Percentiles rank a stretch among this genome's conserved stretches.
Evolutionary conservation across 2,888 invertebrate species (phyloP).

Genomic region (Drosophila phalerata): DNA sequence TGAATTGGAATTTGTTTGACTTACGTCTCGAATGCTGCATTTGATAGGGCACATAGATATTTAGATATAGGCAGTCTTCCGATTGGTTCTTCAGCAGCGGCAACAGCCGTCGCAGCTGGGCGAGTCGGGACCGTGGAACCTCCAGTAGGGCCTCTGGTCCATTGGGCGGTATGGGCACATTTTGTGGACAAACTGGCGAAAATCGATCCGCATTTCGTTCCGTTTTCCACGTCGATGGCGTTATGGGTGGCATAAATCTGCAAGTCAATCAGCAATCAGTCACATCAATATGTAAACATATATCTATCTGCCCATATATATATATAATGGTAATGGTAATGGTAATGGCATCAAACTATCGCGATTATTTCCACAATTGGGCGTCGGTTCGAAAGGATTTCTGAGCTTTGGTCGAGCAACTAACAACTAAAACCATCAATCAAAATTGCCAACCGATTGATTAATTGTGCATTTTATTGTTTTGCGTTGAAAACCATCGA

Average conservation of each 20-base stretch:
- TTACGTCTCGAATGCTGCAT: slow-evolving; percentile 74
- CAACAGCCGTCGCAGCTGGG: slow-evolving; percentile 93
- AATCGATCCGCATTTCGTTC: slow-evolving; percentile 92
- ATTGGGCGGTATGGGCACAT: slow-evolving; percentile 88
- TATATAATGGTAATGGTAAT: slow-evolving; percentile 31
- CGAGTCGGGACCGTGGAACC: slow-evolving; percentile 93
- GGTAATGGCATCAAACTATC: slow-evolving; percentile 49
- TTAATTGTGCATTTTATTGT: slow-evolving; percentile 80
- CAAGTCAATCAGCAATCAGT: slow-evolving; percentile 43
- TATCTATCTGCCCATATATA: slow-evolving; percentile 12
- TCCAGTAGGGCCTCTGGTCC: slow-evolving; percentile 87
- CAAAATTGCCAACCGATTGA: slow-evolving; percentile 68
- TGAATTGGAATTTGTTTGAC: slow-evolving; percentile 31
- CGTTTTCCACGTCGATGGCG: slow-evolving; percentile 94
- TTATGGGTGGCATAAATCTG: slow-evolving; percentile 97
- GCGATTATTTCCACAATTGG: slow-evolving; percentile 36
- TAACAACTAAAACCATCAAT: slow-evolving; percentile 68
- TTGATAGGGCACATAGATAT: slow-evolving; percentile 95
- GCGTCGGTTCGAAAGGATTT: slow-evolving; percentile 31
- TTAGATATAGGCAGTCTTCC: slow-evolving; percentile 99
- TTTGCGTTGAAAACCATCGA: slow-evolving; percentile 72
- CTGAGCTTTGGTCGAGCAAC: slow-evolving; percentile 34
- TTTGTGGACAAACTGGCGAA: slow-evolving; percentile 95
- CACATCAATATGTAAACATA: slow-evolving; percentile 3
- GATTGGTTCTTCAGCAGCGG: slow-evolving; percentile 96